Percentiles rank a stretch among this genome's conserved stretches.
phyloP scores from a whole-genome alignment of 1,140 invertebrate genomes.

The Diuraphis noxia region DNA sequence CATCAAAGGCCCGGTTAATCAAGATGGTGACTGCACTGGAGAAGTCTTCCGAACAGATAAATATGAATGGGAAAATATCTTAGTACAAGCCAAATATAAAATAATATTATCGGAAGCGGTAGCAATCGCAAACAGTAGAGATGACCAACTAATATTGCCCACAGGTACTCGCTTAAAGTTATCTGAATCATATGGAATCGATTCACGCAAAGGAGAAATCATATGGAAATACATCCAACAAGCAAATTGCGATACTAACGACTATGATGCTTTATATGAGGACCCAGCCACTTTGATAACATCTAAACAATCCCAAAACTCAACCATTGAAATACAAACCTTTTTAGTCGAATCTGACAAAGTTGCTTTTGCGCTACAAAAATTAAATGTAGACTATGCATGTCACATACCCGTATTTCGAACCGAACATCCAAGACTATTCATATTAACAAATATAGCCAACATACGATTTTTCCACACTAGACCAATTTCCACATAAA shows the following conservation, averaged over 20 bases:
- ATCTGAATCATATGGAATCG: background rate
- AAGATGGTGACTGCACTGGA: background rate
- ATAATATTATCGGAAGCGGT: background rate
- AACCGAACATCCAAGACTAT: background rate
- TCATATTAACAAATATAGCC: background rate
- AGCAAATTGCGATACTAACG: background rate
- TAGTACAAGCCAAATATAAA: constrained; percentile 7
- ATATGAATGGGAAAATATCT: background rate
- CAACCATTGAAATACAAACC: background rate
- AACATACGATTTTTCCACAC: background rate
- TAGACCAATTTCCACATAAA: background rate
- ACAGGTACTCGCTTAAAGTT: background rate
- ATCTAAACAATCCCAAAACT: background rate
- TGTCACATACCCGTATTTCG: background rate
- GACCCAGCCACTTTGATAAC: background rate
- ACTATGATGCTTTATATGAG: background rate
- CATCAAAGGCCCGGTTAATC: background rate
- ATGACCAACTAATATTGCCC: background rate
- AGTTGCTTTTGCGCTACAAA: background rate
- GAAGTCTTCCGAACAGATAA: background rate
- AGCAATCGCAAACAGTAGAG: background rate
- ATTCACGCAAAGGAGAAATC: background rate
- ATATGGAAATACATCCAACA: background rate
- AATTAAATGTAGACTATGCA: too few species aligned
- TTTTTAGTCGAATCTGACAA: background rate